Base-by-base conservation (phyloP, 2,797 vertebrate genomes). In the Orestias chungarensis region DNA sequence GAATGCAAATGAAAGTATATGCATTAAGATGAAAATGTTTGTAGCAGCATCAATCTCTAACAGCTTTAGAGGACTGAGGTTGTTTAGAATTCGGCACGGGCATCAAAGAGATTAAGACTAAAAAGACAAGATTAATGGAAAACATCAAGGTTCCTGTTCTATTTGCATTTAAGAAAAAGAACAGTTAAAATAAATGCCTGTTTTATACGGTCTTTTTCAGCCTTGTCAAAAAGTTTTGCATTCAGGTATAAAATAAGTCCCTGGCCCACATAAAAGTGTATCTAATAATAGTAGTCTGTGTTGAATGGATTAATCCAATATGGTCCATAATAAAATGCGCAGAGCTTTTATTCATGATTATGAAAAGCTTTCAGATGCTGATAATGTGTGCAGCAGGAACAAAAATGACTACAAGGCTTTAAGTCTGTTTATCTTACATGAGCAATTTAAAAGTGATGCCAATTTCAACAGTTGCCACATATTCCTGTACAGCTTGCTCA, bases 401-500 rank as follows among this genome's bases (percentile, higher is more conserved):
- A 14, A 40, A 54, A 54, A 29, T 68, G 18, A 27, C 15, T 42
- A 31, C 43, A 8, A 35, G 31, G 55, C 52, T 47, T 64, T 33
- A 44, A 54, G 25, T 40, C 20, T 43, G 12, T 33, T 27, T 46
- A 64, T 40, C 66, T 43, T 61, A 42, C 43, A 54, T 20, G 29
- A 31, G 17, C 29, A 57, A 10, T 35, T 35, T 57, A 57, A 57
- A 57, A 17, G 62, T 44, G 40, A 6, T 18, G 2, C 55, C 65
- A 35, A 4, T 10, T 8, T 64, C 54, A 52, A 40, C 57, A 70
- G 42, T 66, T 75, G 64, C n/a, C 42, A 67, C 50, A 23, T 66
- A 43, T 62, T 62, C 42, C 44, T 68, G 47, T 68, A 72, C 61
- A 33, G 64, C 81, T n/a, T 46, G 12, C 27, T 29, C 3, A 20